Evolutionary conservation across 92 coral and sea anemone genomes (phyloP).

Genomic region (Parazoanthus atlanticus): DNA sequence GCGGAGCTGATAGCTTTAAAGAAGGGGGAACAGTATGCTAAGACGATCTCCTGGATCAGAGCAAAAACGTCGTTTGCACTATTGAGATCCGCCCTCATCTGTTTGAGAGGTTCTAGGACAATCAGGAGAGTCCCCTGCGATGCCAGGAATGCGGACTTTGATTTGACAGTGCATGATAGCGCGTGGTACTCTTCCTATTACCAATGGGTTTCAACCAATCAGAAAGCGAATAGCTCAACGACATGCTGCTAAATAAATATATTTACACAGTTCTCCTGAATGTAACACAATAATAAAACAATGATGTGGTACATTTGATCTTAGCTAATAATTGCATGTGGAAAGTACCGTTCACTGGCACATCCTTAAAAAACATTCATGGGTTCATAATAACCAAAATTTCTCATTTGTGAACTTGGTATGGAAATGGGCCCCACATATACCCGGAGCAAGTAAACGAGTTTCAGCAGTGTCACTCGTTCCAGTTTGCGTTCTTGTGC

Average conservation of each 20-base stretch:
- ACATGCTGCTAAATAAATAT: neutral
- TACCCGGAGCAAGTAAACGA: neutral
- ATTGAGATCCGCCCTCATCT: too few relatives aligned
- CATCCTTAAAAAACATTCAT: neutral
- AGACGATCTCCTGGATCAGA: too few relatives aligned
- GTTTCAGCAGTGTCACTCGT: neutral
- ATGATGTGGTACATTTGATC: neutral
- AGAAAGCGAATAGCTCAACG: neutral
- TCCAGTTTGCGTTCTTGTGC: neutral
- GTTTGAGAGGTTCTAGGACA: too few relatives aligned
- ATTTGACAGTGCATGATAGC: too few relatives aligned
- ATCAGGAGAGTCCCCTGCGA: too few relatives aligned
- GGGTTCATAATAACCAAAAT: neutral
- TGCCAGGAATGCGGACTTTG: too few relatives aligned
- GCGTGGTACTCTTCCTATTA: neutral
- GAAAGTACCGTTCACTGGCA: neutral
- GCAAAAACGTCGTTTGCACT: too few relatives aligned
- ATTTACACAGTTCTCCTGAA: constrained; percentile 1
- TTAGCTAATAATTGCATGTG: neutral
- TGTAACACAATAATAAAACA: neutral
- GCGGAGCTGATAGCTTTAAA: too few relatives aligned
- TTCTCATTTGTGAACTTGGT: neutral
- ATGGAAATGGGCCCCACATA: neutral
- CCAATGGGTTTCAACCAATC: neutral
- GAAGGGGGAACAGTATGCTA: too few relatives aligned